These are phyloP conservation scores for Acrocephalus kingi DNA, from an alignment of 2,113 vertebrate species.

Conservation along the genomic window DNA sequence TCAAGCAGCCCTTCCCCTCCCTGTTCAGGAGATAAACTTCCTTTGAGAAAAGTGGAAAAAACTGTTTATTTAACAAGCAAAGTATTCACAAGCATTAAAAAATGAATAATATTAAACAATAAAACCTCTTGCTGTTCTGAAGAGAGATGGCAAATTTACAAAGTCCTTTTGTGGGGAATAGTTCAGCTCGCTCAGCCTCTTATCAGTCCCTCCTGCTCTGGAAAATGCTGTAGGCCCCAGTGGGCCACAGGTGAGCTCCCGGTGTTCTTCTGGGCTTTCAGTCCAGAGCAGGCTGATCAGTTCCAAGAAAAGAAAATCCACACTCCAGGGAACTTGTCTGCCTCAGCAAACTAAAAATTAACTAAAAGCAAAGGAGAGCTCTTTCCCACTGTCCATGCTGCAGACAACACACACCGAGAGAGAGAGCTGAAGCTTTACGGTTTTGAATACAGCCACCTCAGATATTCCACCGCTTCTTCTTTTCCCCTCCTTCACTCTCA, in stretches of 20 bases:
- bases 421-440: not conserved
- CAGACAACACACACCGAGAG: not conserved
- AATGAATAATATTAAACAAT: not conserved
- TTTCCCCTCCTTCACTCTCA: not conserved
- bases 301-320: not conserved
- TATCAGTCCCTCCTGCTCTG: too few species aligned
- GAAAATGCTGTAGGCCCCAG: not conserved
- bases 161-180: not conserved
- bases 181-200: not conserved
- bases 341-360: not conserved
- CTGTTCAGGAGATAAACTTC: not conserved
- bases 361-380: not conserved
- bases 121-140: not conserved
- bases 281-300: not conserved
- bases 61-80: not conserved
- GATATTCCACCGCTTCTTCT: not conserved
- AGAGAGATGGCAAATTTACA: not conserved
- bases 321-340: not conserved
- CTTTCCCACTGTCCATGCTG: not conserved
- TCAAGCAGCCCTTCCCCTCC: not conserved
- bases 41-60: not conserved
- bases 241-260: not conserved
- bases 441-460: not conserved
- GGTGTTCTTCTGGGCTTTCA: not conserved
- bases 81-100: not conserved